A percentile compares a stretch with the other conserved stretches of the same genome.
These are phyloP conservation scores for Oplegnathus fasciatus DNA, from an alignment of 2,113 vertebrate genomes.

Conservation along the genomic window DNA sequence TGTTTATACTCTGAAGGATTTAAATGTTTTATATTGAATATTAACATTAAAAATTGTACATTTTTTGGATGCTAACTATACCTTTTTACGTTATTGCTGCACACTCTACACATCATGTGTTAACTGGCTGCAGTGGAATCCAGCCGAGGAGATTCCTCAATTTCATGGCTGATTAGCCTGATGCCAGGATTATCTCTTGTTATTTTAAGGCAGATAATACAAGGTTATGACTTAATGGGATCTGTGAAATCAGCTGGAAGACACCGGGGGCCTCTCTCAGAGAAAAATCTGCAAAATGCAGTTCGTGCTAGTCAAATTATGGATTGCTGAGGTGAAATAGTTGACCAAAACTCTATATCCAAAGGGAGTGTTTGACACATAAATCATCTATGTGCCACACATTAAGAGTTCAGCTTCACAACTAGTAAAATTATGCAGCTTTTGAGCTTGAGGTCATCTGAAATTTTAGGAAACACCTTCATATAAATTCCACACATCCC, in stretches of 20 bases:
- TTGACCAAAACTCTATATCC: conserved; percentile 32
- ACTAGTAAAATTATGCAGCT: background rate
- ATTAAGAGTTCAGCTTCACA: conserved; percentile 42
- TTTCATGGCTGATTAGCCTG: conserved; percentile 72
- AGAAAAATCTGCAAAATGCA: conserved; percentile 54
- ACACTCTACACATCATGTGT: conserved; percentile 17
- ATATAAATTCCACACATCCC: conserved; percentile 13
- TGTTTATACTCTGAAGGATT: background rate
- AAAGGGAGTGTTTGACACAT: conserved; percentile 62
- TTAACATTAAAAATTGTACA: background rate
- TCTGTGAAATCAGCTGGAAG: conserved; percentile 80
- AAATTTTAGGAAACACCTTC: conserved; percentile 30
- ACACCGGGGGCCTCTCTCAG: conserved; percentile 52
- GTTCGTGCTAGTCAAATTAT: conserved; percentile 35
- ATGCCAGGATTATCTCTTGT: conserved; percentile 77
- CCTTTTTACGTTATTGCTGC: background rate
- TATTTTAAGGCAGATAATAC: conserved; percentile 81
- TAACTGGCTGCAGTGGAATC: conserved; percentile 38
- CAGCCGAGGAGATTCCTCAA: conserved; percentile 62
- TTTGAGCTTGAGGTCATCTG: conserved; percentile 30
- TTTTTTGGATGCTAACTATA: background rate
- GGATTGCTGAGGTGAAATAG: conserved; percentile 40
- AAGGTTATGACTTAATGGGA: conserved; percentile 79
- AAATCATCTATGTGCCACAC: conserved; percentile 12
- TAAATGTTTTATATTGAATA: background rate